phyloP scores from a whole-genome alignment of 2,888 invertebrate species.

The Agonopterix alstromeriana region DNA sequence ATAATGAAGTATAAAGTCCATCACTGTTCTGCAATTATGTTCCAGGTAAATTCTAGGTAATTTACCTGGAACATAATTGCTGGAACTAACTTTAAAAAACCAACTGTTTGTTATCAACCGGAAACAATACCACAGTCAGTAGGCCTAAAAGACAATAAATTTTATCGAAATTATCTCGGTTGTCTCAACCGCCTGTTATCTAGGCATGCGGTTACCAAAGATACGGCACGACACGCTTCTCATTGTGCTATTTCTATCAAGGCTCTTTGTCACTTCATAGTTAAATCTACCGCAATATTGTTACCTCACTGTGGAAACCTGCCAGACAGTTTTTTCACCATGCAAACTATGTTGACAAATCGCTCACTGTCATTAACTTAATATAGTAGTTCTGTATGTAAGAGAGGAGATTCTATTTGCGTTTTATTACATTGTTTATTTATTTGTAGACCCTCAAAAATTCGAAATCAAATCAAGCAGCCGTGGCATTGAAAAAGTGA shows the following conservation, averaged over 20 bases:
- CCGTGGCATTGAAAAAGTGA: constrained; percentile 2
- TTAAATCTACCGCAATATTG: constrained; percentile 14
- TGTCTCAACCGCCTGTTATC: constrained; percentile 21
- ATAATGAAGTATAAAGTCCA: no score
- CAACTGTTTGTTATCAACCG: background rate
- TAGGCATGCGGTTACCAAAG: constrained; percentile 26
- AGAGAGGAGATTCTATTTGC: no score
- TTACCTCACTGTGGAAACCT: constrained; percentile 13
- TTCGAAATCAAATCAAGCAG: background rate
- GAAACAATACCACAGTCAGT: background rate
- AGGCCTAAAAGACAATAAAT: background rate
- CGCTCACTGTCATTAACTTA: no score
- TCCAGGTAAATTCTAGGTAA: no score
- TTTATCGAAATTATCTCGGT: constrained; percentile 30
- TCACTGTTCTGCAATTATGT: no score
- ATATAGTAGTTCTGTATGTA: no score
- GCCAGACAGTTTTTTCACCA: constrained; percentile 9
- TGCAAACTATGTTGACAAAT: no score
- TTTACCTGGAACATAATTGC: no score
- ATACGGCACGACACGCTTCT: constrained; percentile 18
- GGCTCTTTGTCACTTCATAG: constrained; percentile 15
- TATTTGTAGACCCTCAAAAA: constrained; percentile 3
- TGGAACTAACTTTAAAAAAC: no score
- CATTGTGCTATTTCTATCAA: constrained; percentile 34
- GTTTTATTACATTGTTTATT: background rate